phyloP scores from a whole-genome alignment of 2,888 invertebrate species.

The Calephelis perditalis region DNA sequence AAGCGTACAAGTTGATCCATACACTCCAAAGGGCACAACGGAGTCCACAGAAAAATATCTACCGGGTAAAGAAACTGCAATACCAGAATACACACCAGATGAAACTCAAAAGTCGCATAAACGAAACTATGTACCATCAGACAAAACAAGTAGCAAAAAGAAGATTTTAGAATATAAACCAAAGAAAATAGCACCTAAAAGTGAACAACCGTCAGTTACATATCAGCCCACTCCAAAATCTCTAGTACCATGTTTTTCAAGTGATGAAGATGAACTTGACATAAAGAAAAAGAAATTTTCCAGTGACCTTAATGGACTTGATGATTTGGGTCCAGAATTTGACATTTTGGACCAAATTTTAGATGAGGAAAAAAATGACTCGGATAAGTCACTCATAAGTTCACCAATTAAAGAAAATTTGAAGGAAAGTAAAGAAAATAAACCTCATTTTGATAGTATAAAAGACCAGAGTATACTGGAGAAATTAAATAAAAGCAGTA shows the following conservation, averaged over 20 bases:
- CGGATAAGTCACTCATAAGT: conserved; percentile 24
- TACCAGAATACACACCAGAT: conserved; percentile 58
- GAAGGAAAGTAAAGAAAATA: conserved; percentile 27
- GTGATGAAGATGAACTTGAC: conserved; percentile 70
- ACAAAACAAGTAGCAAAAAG: conserved; percentile 54
- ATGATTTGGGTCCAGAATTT: conserved; percentile 71
- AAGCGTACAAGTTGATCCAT: conserved; percentile 52
- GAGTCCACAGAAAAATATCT: conserved; percentile 61
- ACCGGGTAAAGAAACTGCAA: conserved; percentile 55
- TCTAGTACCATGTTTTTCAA: conserved; percentile 67
- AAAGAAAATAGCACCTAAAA: conserved; percentile 48
- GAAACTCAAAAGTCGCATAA: conserved; percentile 45
- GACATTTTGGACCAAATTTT: conserved; percentile 72
- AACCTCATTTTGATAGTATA: conserved; percentile 21
- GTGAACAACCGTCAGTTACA: conserved; percentile 45
- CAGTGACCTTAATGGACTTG: conserved; percentile 60
- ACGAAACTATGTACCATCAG: conserved; percentile 65
- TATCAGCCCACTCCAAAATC: conserved; percentile 69
- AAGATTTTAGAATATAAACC: conserved; percentile 70
- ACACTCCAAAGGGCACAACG: conserved; percentile 56
- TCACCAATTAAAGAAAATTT: conserved; percentile 28
- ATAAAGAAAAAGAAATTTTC: conserved; percentile 57
- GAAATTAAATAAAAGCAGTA: conserved; percentile 33
- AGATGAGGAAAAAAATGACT: conserved; percentile 58
- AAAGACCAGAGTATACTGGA: conserved; percentile 35